These are phyloP conservation scores for Parnassius smintheus DNA, from an alignment of 2,888 invertebrate species.

Conservation along the genomic window DNA sequence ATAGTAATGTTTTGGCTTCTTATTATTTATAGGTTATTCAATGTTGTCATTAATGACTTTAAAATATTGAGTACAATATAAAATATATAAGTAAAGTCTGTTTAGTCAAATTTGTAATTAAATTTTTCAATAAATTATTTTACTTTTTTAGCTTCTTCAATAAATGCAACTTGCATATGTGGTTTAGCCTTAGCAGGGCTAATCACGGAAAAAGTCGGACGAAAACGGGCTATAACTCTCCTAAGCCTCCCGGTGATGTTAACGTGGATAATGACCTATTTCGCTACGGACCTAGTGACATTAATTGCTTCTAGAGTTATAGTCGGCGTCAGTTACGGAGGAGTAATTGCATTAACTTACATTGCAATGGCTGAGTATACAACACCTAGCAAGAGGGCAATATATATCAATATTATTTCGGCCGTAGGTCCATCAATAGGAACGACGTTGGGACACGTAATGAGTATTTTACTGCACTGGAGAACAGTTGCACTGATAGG, in stretches of 20 bases:
- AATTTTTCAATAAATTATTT: not conserved
- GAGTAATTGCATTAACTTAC: conserved; percentile 19
- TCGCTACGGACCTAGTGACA: conserved; percentile 1
- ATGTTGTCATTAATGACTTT: no score
- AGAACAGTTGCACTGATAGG: conserved; percentile 32
- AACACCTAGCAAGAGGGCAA: conserved; percentile 14
- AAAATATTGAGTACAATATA: no score
- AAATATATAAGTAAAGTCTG: no score
- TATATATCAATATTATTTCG: conserved; percentile 29
- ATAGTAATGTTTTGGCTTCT: no score
- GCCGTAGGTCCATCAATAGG: conserved; percentile 32
- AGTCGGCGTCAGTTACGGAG: conserved; percentile 31
- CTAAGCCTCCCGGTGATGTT: conserved; percentile 15
- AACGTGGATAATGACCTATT: conserved; percentile 24
- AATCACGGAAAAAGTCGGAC: conserved; percentile 19
- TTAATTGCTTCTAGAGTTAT: conserved; percentile 24
- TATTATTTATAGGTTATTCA: no score
- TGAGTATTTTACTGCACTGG: conserved; percentile 33
- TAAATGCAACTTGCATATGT: conserved; percentile 30
- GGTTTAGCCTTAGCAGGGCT: conserved; percentile 20
- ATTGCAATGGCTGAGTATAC: conserved; percentile 28
- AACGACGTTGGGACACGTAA: conserved; percentile 29
- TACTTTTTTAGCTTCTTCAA: conserved; percentile 31
- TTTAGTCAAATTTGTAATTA: not conserved
- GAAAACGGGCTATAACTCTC: conserved; percentile 12